A percentile compares a stretch with the other conserved stretches of the same genome.
Conservation (phyloP, 30 jellyfish, hydroid and myxozoan genomes). For the Rhopilema esculentum region DNA sequence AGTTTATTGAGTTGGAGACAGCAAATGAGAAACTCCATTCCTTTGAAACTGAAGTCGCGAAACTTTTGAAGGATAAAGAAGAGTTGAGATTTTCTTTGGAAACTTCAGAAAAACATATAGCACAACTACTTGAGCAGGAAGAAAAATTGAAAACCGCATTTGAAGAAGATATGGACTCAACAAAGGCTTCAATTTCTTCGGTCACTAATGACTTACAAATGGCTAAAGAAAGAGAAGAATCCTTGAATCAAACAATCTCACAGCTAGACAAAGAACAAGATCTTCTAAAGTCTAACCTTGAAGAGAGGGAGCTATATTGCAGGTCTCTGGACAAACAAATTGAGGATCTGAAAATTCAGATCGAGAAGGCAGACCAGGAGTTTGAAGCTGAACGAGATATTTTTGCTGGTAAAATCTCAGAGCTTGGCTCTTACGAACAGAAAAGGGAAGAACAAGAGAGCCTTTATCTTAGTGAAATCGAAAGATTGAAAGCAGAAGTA, state of each 20-base stretch:
- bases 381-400: conserved; percentile 52
- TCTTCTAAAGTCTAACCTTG: not conserved
- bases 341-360: not conserved
- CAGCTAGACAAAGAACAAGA: conserved; percentile 1
- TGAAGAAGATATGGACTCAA: not conserved
- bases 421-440: conserved; percentile 1
- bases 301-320: not conserved
- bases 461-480: conserved; percentile 11
- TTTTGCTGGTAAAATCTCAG: conserved; percentile 56
- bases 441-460: not conserved
- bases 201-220: not conserved
- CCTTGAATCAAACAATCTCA: not conserved
- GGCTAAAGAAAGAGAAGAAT: not conserved
- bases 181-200: not conserved
- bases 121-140: not conserved
- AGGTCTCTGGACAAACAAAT: not conserved
- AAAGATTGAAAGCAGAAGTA: conserved; percentile 18
- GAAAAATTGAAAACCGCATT: not conserved
- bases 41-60: not conserved
- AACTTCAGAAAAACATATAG: not conserved
- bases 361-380: conserved; percentile 37
- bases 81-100: not conserved
- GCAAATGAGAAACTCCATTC: not conserved
- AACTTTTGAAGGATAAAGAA: not conserved
- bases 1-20: conserved; percentile 2